Evolutionary conservation across 2,797 vertebrate genomes (phyloP), one percentile per base, ranked within the genome.

Genomic region (Uromys caudimaculatus): DNA sequence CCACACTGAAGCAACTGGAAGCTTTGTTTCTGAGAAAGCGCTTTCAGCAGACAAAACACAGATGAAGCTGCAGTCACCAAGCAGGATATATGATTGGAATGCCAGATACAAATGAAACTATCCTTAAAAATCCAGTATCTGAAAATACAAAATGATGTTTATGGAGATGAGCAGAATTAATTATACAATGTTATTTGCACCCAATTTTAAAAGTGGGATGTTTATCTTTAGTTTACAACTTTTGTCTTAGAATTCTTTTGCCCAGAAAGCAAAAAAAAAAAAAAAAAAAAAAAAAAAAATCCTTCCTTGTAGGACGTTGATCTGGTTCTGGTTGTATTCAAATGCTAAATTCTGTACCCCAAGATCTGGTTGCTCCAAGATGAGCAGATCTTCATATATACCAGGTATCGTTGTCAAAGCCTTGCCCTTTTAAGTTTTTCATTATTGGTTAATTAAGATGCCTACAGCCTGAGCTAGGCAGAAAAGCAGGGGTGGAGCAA

Each of bases 11-110:
- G 79, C 87, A 95, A 98, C 96, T 96, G 96, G 96, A 83, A 89
- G 96, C 95, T 97, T 98, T 91, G 95, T 94, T 98, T 78, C 83
- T 97, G 95, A 98, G 98, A 97, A 96, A 96, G 98, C 91, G 58
- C 95, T 62, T 58, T 98, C 84, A 92, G 97, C 67, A 97, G 94
- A 98, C 98, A 91, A 98, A 97, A 98, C 96, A 97, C 93, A 97
- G 56, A 97, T 78, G 90, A 94, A 96, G 84, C 92, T 60, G 71
- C 64, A 98, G 98, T 94, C 96, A 96, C 95, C 87, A 73, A 96
- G 93, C 97, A 97, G 91, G 96, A 98, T 97, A 84, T 69, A 96
- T 75, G 89, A 93, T 91, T 50, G 84, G 89, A 38, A 81, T 97
- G 90, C 69, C 60, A 82, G 75, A 94, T 32, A 89, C 94, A 87